Evolutionary conservation across 2,113 vertebrate genomes (phyloP).

Genomic region (Indicator indicator): DNA sequence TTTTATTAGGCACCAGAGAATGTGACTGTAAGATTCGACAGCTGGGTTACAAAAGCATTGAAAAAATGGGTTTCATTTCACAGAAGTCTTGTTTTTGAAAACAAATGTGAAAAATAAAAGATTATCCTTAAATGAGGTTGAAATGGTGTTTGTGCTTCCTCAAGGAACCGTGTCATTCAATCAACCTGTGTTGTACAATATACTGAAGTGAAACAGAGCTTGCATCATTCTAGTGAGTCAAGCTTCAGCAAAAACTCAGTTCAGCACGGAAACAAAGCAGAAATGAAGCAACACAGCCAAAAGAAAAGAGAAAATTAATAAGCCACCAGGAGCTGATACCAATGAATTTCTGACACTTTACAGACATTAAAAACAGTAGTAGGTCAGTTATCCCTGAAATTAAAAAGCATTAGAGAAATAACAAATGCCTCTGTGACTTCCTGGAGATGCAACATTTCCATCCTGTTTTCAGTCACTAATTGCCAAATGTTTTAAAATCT

Average conservation of each 20-base stretch:
- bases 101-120: neutral
- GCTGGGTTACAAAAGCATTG: neutral
- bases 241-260: neutral
- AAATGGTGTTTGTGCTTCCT: neutral
- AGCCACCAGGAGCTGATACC: neutral
- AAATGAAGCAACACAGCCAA: neutral
- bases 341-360: neutral
- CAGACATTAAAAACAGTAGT: neutral
- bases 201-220: neutral
- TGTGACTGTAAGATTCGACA: neutral
- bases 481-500: neutral
- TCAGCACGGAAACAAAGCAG: neutral
- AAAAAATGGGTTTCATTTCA: neutral
- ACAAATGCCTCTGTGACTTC: neutral
- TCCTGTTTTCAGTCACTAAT: neutral
- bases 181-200: neutral
- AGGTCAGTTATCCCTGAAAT: neutral
- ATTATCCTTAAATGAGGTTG: neutral
- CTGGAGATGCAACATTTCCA: neutral
- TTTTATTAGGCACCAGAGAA: neutral
- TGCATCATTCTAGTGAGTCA: neutral
- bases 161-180: neutral
- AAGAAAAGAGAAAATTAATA: neutral
- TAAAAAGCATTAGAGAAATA: neutral
- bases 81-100: neutral